Conservation (phyloP, 2,888 invertebrate genomes). For the Hetaerina titia region DNA sequence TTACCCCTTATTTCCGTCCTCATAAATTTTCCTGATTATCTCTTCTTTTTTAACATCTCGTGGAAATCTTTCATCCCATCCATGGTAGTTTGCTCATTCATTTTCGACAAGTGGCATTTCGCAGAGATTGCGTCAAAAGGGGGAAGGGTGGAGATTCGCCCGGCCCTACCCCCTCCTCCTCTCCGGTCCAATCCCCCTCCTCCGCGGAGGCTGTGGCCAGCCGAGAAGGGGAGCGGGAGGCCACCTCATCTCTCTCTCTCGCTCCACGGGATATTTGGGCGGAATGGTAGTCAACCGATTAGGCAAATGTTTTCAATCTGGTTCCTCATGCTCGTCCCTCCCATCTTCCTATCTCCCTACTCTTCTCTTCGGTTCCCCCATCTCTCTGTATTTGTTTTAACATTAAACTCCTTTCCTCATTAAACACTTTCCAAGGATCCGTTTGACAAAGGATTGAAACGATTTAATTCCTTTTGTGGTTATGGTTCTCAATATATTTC, state of each 20-base stretch:
- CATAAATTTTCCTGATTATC: too few relatives aligned
- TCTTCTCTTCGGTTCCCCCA: background rate
- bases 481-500: too few relatives aligned
- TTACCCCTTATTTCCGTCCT: too few relatives aligned
- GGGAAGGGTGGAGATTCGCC: background rate
- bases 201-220: background rate
- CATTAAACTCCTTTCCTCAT: too few relatives aligned
- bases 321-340: background rate
- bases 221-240: too few relatives aligned
- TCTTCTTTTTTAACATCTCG: background rate
- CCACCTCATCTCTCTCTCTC: background rate
- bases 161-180: background rate
- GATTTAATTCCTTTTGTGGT: too few relatives aligned
- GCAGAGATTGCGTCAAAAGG: slow-evolving; percentile 11
- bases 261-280: background rate
- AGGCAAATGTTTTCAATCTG: background rate
- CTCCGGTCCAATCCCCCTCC: background rate
- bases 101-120: slow-evolving; percentile 54
- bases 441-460: too few relatives aligned
- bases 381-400: too few relatives aligned
- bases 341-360: background rate
- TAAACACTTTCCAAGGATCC: too few relatives aligned
- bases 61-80: background rate
- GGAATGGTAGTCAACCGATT: background rate
- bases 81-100: background rate